phyloP scores from a whole-genome alignment of 1,140 invertebrate species.

The Brachystomella parvula region DNA sequence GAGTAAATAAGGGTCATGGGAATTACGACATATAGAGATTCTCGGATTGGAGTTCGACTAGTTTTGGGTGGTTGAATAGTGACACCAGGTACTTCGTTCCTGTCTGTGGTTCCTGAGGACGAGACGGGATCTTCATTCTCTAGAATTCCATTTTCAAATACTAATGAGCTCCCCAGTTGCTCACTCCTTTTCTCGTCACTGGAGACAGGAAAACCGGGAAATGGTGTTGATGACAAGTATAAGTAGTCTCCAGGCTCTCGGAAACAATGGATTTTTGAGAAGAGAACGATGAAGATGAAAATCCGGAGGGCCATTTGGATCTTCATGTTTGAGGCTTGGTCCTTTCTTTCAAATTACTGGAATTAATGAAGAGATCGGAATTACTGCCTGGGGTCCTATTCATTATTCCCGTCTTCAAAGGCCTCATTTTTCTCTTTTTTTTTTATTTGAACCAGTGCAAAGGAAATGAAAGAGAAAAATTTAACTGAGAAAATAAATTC shows the following conservation, averaged over 20 bases:
- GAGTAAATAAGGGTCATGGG: slow-evolving; percentile 48
- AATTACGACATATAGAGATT: slow-evolving; percentile 40
- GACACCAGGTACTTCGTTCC: not conserved
- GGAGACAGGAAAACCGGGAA: not conserved
- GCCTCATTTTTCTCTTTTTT: too few relatives aligned
- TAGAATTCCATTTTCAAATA: not conserved
- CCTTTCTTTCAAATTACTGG: too few relatives aligned
- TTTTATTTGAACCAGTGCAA: not conserved
- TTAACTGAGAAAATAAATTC: not conserved
- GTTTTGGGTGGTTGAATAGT: not conserved
- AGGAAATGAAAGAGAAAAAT: not conserved
- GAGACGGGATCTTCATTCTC: not conserved
- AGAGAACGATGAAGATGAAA: not conserved
- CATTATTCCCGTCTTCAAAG: too few relatives aligned
- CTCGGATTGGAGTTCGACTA: slow-evolving; percentile 6
- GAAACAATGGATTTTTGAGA: not conserved
- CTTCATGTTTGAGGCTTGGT: not conserved
- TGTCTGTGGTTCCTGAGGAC: not conserved
- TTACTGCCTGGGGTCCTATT: too few relatives aligned
- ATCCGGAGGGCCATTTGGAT: not conserved
- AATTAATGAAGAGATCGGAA: too few relatives aligned
- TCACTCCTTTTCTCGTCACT: not conserved
- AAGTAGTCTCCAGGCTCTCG: not conserved
- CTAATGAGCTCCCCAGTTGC: not conserved
- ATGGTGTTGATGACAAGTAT: slow-evolving; percentile 9